Evolutionary conservation across 2,888 invertebrate genomes (phyloP).

Genomic region (Hirtodrosophila duncani): DNA sequence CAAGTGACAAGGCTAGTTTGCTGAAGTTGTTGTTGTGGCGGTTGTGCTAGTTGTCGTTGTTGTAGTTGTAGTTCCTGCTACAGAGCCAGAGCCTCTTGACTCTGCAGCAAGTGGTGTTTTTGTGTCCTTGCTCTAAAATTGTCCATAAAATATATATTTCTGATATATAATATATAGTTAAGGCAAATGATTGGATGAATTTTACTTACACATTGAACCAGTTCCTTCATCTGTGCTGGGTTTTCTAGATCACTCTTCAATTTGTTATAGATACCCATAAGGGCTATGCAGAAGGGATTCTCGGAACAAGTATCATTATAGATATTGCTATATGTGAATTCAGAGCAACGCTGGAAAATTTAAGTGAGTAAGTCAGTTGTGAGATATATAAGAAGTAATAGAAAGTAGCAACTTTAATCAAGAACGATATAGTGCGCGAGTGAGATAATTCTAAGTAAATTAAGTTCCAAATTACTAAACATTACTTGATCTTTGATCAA

Average conservation of each 20-base stretch:
- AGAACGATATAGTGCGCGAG: too few relatives aligned
- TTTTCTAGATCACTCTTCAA: conserved; percentile 3
- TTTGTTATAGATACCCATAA: conserved; percentile 36
- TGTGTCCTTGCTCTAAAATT: conserved; percentile 39
- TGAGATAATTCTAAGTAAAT: too few relatives aligned
- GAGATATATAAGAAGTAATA: too few relatives aligned
- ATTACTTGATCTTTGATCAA: too few relatives aligned
- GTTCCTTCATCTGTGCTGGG: background rate
- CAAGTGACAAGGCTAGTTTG: conserved; percentile 21
- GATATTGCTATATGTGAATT: conserved; percentile 54
- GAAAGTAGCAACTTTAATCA: too few relatives aligned
- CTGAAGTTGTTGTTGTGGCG: conserved; percentile 9
- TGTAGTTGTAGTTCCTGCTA: conserved; percentile 18
- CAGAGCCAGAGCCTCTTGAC: conserved; percentile 12
- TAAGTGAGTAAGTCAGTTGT: too few relatives aligned
- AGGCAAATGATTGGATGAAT: too few relatives aligned
- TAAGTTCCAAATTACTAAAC: too few relatives aligned
- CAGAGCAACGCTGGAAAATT: conserved; percentile 28
- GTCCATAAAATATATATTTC: too few relatives aligned
- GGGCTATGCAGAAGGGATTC: conserved; percentile 63
- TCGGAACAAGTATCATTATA: conserved; percentile 15
- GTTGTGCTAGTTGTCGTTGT: conserved; percentile 17
- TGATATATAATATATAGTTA: too few relatives aligned
- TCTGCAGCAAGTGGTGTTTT: conserved; percentile 19
- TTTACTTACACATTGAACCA: conserved; percentile 15